Conservation (phyloP, 2,888 invertebrate species). For the Amiota mariae region DNA sequence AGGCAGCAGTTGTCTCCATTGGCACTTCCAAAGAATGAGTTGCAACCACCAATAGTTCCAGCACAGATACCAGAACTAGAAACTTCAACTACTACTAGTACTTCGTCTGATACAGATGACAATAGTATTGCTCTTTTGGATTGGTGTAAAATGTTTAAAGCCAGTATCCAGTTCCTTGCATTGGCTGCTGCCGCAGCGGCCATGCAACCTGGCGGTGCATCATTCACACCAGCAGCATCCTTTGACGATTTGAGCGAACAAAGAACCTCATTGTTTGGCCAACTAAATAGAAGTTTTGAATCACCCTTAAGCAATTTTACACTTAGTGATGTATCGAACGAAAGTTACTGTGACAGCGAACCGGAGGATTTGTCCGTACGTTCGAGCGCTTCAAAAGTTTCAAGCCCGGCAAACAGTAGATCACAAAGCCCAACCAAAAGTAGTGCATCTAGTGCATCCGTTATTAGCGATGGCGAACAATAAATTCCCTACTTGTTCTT, state of each 20-base stretch:
- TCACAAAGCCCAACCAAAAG: slow-evolving; percentile 63
- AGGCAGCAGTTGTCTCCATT: slow-evolving; percentile 33
- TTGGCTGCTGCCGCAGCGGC: slow-evolving; percentile 64
- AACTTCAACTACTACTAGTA: slow-evolving; percentile 50
- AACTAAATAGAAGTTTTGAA: slow-evolving; percentile 76
- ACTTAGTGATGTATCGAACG: slow-evolving; percentile 62
- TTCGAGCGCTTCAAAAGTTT: slow-evolving; percentile 59
- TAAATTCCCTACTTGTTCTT: slow-evolving; percentile 43
- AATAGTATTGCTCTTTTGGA: slow-evolving; percentile 77
- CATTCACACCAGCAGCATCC: neutral
- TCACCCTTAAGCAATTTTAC: slow-evolving; percentile 43
- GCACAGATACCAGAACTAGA: slow-evolving; percentile 31
- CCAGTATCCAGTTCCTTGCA: slow-evolving; percentile 65
- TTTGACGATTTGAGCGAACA: slow-evolving; percentile 4
- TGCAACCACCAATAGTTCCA: slow-evolving; percentile 36
- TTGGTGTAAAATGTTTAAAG: slow-evolving; percentile 83
- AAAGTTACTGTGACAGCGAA: slow-evolving; percentile 68
- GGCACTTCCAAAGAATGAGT: slow-evolving; percentile 18
- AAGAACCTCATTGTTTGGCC: slow-evolving; percentile 78
- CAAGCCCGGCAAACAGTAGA: slow-evolving; percentile 56
- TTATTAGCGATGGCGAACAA: slow-evolving; percentile 58
- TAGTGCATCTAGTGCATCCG: slow-evolving; percentile 47
- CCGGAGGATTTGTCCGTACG: slow-evolving; percentile 71
- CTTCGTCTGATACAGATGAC: slow-evolving; percentile 45
- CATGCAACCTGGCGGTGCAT: slow-evolving; percentile 49